Percentiles rank a stretch among this genome's conserved stretches.
Conservation (phyloP, 1,140 invertebrate species). For the Pinna nobilis region DNA sequence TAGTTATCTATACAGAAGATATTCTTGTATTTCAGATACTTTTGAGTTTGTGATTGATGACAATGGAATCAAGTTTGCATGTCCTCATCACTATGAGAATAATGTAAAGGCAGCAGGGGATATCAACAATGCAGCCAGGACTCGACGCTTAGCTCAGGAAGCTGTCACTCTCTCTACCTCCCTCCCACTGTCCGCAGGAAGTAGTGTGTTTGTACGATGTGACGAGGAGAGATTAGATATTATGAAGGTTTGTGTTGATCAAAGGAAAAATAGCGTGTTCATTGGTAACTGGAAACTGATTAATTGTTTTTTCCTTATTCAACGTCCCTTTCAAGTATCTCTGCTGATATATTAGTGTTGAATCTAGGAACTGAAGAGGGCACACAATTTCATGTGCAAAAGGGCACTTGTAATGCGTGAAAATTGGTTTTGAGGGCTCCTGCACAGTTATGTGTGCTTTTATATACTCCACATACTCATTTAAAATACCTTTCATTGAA, state of each 20-base stretch:
- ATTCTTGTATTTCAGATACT: conserved; percentile 81
- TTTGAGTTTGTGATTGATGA: conserved; percentile 92
- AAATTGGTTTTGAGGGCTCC: no score
- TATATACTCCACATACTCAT: no score
- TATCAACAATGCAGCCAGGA: conserved; percentile 86
- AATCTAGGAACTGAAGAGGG: no score
- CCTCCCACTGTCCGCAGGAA: conserved; percentile 93
- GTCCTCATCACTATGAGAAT: conserved; percentile 94
- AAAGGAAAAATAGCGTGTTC: no score
- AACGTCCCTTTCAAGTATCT: no score
- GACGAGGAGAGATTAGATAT: conserved; percentile 95
- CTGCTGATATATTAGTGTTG: no score
- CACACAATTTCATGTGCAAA: no score
- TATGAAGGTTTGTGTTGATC: conserved; percentile 89
- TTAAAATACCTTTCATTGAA: no score
- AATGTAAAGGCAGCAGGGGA: conserved; percentile 91
- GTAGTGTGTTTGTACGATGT: conserved; percentile 96
- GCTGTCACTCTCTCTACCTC: conserved; percentile 95
- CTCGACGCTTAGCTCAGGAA: conserved; percentile 96
- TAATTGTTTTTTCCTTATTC: no score
- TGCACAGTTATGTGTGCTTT: no score
- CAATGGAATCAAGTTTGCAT: conserved; percentile 86
- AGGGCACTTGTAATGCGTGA: no score
- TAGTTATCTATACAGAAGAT: neutral
- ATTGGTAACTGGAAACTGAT: no score